Conservation (phyloP, 1,140 invertebrate species). For the Lordiphosa mommai region DNA sequence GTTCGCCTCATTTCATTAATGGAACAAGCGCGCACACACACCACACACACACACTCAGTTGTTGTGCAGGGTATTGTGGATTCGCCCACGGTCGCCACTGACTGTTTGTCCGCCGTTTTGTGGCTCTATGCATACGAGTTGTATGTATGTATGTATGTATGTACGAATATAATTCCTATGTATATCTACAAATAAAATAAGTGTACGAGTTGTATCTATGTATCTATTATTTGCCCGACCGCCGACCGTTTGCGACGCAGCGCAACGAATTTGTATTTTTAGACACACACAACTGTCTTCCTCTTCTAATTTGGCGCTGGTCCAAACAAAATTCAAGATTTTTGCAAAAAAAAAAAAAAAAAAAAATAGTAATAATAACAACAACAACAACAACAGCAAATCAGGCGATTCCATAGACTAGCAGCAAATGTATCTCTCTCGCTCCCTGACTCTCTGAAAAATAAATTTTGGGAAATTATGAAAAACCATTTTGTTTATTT, state of each 20-base stretch:
- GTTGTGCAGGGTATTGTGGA: constrained; percentile 35
- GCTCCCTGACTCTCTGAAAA: too few relatives aligned
- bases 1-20: constrained; percentile 9
- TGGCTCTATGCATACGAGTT: constrained; percentile 8
- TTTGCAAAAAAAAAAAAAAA: constrained; percentile 41
- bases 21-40: not conserved
- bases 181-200: constrained; percentile 13
- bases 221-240: constrained; percentile 22
- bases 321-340: constrained; percentile 43
- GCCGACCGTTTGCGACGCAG: constrained; percentile 27
- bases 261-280: constrained; percentile 41
- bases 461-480: too few relatives aligned
- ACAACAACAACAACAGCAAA: not conserved
- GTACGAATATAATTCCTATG: constrained; percentile 1
- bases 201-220: constrained; percentile 12
- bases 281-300: constrained; percentile 42
- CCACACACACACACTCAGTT: not conserved
- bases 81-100: constrained; percentile 29
- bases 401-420: too few relatives aligned
- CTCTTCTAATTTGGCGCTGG: constrained; percentile 41
- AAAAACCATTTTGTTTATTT: too few relatives aligned
- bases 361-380: constrained; percentile 35
- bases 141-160: too few relatives aligned
- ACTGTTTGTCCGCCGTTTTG: not conserved
- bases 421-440: too few relatives aligned